Percentiles rank a stretch among this genome's conserved stretches.
Conservation (phyloP, 1,140 invertebrate species). For the Copidosoma floridanum region DNA sequence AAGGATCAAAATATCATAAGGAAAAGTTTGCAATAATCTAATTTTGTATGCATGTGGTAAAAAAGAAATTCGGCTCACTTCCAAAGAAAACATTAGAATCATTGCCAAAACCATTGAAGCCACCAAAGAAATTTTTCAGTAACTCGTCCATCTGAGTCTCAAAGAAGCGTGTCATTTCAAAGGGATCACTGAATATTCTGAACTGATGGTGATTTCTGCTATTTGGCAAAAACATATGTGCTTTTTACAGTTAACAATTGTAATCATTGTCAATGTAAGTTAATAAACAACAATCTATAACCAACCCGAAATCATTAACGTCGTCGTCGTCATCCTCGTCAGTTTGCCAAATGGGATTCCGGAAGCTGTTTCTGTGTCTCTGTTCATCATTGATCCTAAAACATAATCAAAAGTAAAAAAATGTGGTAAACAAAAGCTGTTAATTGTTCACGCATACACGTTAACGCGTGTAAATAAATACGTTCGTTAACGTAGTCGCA, state of each 20-base stretch:
- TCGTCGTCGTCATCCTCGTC: slow-evolving; percentile 43
- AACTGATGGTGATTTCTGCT: slow-evolving; percentile 34
- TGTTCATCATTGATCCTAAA: slow-evolving; percentile 34
- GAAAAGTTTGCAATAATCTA: neutral
- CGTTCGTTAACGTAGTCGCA: too few relatives aligned
- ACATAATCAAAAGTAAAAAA: slow-evolving; percentile 8
- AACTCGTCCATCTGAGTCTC: slow-evolving; percentile 45
- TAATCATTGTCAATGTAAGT: neutral
- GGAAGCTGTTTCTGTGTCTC: slow-evolving; percentile 33
- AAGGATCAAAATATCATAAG: neutral
- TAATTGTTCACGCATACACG: too few relatives aligned
- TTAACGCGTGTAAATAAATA: neutral
- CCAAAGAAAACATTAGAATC: slow-evolving; percentile 8
- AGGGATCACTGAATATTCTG: slow-evolving; percentile 41
- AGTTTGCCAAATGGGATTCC: slow-evolving; percentile 47
- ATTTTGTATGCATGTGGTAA: neutral
- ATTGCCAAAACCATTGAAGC: slow-evolving; percentile 27
- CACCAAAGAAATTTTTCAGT: slow-evolving; percentile 34
- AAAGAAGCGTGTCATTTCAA: slow-evolving; percentile 44
- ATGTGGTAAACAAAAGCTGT: neutral
- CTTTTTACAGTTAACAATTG: neutral
- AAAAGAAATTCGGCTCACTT: too few relatives aligned
- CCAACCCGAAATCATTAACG: slow-evolving; percentile 41
- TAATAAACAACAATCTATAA: neutral
- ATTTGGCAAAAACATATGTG: neutral